A percentile compares a stretch with the other conserved stretches of the same genome.
Evolutionary conservation across 2,113 vertebrate species (phyloP).

Genomic region (Serinus canaria): DNA sequence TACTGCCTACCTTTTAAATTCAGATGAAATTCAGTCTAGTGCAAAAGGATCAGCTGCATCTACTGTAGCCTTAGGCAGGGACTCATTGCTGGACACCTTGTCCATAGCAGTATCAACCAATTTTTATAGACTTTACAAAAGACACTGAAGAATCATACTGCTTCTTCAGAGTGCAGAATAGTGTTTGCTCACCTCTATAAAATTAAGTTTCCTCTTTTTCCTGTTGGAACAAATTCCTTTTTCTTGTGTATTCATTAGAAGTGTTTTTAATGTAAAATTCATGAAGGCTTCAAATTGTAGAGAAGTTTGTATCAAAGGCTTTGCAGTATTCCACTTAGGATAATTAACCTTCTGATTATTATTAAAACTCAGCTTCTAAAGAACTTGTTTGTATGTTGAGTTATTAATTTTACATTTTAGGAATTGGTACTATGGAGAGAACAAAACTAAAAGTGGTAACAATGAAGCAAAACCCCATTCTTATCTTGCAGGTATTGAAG

Average conservation of each 20-base stretch:
- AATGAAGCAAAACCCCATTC: neutral
- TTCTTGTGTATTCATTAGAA: neutral
- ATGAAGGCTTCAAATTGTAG: neutral
- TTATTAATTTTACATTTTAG: conserved; percentile 45
- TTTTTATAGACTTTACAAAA: neutral
- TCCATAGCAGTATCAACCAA: neutral
- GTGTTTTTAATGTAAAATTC: neutral
- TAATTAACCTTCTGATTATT: neutral
- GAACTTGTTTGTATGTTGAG: neutral
- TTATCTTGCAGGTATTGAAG: conserved; percentile 35
- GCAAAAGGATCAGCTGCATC: neutral
- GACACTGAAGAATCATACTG: neutral
- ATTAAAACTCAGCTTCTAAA: neutral
- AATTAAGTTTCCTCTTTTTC: neutral
- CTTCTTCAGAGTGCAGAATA: neutral
- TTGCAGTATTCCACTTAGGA: neutral
- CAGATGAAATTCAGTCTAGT: neutral
- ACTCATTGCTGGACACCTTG: neutral
- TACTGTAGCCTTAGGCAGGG: neutral
- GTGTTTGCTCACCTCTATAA: neutral
- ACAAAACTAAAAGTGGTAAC: neutral
- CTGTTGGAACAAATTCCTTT: neutral
- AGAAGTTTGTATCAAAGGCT: neutral
- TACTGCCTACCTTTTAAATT: neutral
- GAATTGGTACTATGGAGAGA: conserved; percentile 1